phyloP scores from a whole-genome alignment of 2,888 invertebrate species.

The Drosophila aldrichi region DNA sequence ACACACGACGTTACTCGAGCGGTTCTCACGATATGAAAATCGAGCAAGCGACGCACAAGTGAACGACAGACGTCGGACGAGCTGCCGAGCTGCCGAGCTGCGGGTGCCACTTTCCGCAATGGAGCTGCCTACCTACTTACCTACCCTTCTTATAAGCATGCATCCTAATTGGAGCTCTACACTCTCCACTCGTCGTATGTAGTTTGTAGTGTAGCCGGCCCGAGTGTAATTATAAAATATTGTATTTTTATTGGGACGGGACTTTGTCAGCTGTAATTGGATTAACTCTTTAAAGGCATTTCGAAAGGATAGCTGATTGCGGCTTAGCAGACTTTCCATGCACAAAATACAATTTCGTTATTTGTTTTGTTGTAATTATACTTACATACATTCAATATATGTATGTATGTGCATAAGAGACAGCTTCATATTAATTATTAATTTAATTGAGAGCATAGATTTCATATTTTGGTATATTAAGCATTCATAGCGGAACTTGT shows the following conservation, averaged over 20 bases:
- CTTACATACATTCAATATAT: background rate
- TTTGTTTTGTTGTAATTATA: background rate
- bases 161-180: slow-evolving; percentile 41
- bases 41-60: slow-evolving; percentile 71
- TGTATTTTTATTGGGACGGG: slow-evolving; percentile 10
- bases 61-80: slow-evolving; percentile 23
- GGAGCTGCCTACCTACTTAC: slow-evolving; percentile 26
- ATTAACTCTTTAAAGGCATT: slow-evolving; percentile 11
- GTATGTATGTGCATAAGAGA: background rate
- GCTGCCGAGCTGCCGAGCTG: slow-evolving; percentile 38
- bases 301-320: background rate
- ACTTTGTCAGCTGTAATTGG: slow-evolving; percentile 17
- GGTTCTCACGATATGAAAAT: slow-evolving; percentile 85
- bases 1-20: slow-evolving; percentile 85
- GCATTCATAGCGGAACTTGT: no score
- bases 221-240: slow-evolving; percentile 26
- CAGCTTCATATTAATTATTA: background rate
- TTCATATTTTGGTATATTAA: no score
- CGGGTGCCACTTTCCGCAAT: slow-evolving; percentile 54
- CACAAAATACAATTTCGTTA: background rate
- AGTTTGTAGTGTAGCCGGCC: slow-evolving; percentile 15
- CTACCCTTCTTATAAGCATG: slow-evolving; percentile 34
- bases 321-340: background rate
- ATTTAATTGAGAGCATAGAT: background rate
- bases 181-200: slow-evolving; percentile 1